phyloP scores from a whole-genome alignment of 2,797 vertebrate genomes.

The Simalia tracyae region DNA sequence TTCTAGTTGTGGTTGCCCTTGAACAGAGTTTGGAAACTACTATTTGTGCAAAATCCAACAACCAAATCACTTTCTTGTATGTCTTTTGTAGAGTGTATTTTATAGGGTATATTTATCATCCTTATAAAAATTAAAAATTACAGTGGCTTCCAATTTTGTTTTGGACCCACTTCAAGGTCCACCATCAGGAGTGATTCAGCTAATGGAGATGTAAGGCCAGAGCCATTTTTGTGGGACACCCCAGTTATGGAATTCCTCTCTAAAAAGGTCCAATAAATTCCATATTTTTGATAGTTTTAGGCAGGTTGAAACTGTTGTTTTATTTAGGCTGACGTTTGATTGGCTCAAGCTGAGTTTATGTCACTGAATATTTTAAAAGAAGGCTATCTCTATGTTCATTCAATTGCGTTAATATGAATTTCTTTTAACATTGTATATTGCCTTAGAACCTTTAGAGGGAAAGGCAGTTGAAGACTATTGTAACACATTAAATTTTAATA shows the following conservation, averaged over 20 bases:
- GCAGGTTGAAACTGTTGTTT: neutral
- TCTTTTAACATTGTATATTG: neutral
- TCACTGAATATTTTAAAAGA: neutral
- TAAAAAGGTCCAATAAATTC: neutral
- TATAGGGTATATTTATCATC: neutral
- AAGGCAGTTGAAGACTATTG: neutral
- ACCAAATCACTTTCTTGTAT: neutral
- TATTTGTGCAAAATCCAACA: neutral
- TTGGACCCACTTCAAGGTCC: neutral
- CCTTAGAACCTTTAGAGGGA: neutral
- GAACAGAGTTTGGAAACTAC: neutral
- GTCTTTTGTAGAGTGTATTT: neutral
- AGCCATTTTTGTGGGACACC: neutral
- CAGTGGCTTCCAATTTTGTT: neutral
- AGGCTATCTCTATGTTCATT: neutral
- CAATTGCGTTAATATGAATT: neutral
- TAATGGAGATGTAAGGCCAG: neutral
- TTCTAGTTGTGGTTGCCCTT: neutral
- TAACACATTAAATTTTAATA: neutral
- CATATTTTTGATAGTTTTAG: neutral
- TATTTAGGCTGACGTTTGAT: neutral
- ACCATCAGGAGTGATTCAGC: neutral
- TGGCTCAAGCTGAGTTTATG: neutral
- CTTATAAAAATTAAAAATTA: neutral
- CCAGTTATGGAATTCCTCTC: neutral